Evolutionary conservation across 2,797 vertebrate species (phyloP).

Genomic region (Pangasius macronema): DNA sequence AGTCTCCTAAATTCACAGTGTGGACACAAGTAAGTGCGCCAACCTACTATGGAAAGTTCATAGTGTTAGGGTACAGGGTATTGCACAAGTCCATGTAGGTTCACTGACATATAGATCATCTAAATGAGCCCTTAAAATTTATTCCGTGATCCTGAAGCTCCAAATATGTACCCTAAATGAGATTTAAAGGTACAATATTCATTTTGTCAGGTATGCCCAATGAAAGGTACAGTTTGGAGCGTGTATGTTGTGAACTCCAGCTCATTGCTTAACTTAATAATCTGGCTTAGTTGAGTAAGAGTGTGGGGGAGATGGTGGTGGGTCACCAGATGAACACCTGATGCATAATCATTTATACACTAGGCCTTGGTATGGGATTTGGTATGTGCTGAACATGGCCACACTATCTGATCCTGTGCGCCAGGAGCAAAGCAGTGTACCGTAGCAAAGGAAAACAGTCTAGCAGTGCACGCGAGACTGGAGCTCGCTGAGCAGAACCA

Average conservation of each 20-base stretch:
- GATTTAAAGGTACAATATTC: not conserved
- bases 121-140: not conserved
- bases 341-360: not conserved
- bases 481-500: conserved; percentile 39
- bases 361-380: not conserved
- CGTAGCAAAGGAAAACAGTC: conserved; percentile 58
- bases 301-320: not conserved
- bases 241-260: not conserved
- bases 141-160: not conserved
- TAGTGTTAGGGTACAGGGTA: not conserved
- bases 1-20: not conserved
- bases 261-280: not conserved
- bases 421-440: conserved; percentile 56
- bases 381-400: conserved; percentile 18
- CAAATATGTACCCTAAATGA: not conserved
- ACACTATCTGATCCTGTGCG: conserved; percentile 56
- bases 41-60: not conserved
- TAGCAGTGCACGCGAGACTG: conserved; percentile 44
- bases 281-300: not conserved
- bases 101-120: not conserved
- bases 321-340: conserved; percentile 12
- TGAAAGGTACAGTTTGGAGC: not conserved
- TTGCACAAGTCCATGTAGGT: not conserved
- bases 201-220: not conserved
- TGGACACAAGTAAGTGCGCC: not conserved